Base-by-base conservation (phyloP, 1,140 invertebrate species). In the Thaumetopoea pityocampa region DNA sequence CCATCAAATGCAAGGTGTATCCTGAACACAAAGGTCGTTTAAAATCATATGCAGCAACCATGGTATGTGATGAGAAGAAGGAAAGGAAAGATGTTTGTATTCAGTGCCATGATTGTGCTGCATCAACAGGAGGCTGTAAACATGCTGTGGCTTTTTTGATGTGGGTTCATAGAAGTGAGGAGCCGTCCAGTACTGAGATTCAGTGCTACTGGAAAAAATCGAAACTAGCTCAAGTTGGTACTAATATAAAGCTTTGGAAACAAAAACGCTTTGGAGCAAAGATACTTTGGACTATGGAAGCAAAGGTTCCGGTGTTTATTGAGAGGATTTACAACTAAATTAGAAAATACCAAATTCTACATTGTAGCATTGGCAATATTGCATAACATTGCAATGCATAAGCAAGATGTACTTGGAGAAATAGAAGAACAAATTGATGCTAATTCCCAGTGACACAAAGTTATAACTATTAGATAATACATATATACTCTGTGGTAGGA, bases 151-250 rank as follows among this genome's bases (percentile, higher is more conserved):
- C 68, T n/a, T 67, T 80, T 45, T 40, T 83, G 1, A 74, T 73
- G 60, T 79, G 73, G 70, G 12, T 58, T n/a, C 65, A 81, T 57
- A 28, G 70, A 18, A 58, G 29, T 18, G 76, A 77, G 38, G 62
- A 80, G 32, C 65, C 65, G 11, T 35, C 71, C 17, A 45, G 47
- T 8, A 74, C 71, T 27, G 47, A 47, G 7, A 28, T 63, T 2
- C 43, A 43, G 22, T 78, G 71, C 19, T 76, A 70, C 26, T 78
- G 72, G 72, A 57, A 54, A 30, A 76, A 70, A 44, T 44, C 62
- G 20, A 38, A 30, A 12, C 26, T 51, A 19, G 10, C 35, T 0
- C 17, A 15, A 26, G 23, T 37, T 9, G 35, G 23, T 4, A 18
- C 23, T 4, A 7, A 5, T n/a, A 1, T 37, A 12, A 37, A 37